Evolutionary conservation across 2,797 vertebrate species (phyloP), one percentile per base, ranked within the genome.

Genomic region (Loris lydekkerianus): DNA sequence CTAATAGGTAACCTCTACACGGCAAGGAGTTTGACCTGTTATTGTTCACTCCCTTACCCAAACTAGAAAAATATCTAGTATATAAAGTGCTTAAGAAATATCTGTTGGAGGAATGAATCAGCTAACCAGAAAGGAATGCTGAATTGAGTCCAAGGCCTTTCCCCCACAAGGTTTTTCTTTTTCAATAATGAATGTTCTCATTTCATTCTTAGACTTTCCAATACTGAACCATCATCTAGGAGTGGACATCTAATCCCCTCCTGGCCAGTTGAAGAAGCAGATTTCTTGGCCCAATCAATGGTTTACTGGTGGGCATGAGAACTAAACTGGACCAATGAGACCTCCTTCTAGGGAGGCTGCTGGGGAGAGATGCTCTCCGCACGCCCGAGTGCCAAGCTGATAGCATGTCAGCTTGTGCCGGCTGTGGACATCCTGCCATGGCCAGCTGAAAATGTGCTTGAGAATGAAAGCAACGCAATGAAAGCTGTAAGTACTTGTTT

Each of bases 111-210:
- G 10, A 95, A 84, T 92, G 25, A 89, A 7, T 77, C 37, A 69
- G 61, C 56, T 67, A 83, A 60, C n/a, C 3, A 76, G 25, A 92
- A 93, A 61, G 34, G 63, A 43, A 37, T 83, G 7, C 29, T 49
- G 14, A 53, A 89, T 85, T 67, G 89, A 80, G 3, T 21, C 21
- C 65, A 93, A 7, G 58, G 31, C 2, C 31, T 88, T 73, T 63
- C 43, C 14, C 58, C 5, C 23, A 4, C 17, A 2, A 63, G 27
- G 3, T 43, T 67, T 80, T 90, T 76, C 43, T 78, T 75, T 87
- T 53, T 77, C 46, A 67, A 46, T 85, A 84, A 89, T 75, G 40
- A 81, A 86, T 77, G 15, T 77, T 81, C 34, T 85, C 40, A 87
- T 69, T 88, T 77, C 25, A 56, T 49, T 58, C 78, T 53, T n/a